Percentiles rank a stretch among this genome's conserved stretches.
Evolutionary conservation across 2,888 invertebrate species (phyloP).

Genomic region (Hylaea fasciaria): DNA sequence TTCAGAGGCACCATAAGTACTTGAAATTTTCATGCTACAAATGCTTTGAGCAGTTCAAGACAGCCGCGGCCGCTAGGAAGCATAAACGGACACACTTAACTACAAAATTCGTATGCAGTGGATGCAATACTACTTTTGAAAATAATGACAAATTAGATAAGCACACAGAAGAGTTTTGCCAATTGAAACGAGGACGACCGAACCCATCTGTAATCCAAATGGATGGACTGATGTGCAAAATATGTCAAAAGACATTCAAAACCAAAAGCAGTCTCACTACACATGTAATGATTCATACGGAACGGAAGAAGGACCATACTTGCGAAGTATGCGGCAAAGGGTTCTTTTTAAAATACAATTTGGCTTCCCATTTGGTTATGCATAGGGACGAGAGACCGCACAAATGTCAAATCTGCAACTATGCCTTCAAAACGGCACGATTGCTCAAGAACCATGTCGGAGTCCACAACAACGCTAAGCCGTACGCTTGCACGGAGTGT

Average conservation of each 20-base stretch:
- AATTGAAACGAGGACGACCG: constrained; percentile 47
- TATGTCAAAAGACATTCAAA: constrained; percentile 66
- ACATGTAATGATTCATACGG: constrained; percentile 85
- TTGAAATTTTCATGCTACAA: constrained; percentile 77
- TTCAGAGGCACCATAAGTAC: constrained; percentile 85
- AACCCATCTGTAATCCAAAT: constrained; percentile 43
- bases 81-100: constrained; percentile 53
- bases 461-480: constrained; percentile 58
- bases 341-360: constrained; percentile 58
- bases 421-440: constrained; percentile 57
- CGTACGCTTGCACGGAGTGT: constrained; percentile 63
- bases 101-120: constrained; percentile 56
- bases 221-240: constrained; percentile 56
- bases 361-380: constrained; percentile 57
- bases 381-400: constrained; percentile 64
- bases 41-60: constrained; percentile 57
- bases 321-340: constrained; percentile 72
- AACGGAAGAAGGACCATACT: constrained; percentile 64
- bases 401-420: constrained; percentile 70
- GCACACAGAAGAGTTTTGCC: constrained; percentile 56
- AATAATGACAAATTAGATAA: constrained; percentile 52
- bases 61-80: constrained; percentile 41
- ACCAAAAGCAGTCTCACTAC: constrained; percentile 59
- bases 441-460: constrained; percentile 58
- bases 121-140: constrained; percentile 62